phyloP scores from a whole-genome alignment of 2,797 vertebrate species.

The Danio kyathit region DNA sequence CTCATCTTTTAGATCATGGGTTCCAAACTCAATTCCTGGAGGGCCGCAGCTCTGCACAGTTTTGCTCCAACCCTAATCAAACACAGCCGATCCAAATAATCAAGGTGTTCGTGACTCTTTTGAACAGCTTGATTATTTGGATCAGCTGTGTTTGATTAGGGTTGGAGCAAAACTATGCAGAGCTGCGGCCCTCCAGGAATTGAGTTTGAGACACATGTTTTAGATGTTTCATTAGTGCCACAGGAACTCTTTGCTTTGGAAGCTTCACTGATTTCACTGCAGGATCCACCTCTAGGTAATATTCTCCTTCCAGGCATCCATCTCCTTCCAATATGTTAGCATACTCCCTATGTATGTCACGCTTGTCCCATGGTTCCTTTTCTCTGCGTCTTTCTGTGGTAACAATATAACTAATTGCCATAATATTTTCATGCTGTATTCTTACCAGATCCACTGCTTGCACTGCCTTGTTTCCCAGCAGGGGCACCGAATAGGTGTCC shows the following conservation, averaged over 20 bases:
- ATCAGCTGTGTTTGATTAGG: too few species aligned
- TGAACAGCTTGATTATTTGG: too few species aligned
- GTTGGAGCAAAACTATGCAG: too few species aligned
- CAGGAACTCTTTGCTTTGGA: constrained; percentile 27
- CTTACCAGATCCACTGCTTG: constrained; percentile 31
- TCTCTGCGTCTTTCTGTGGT: not conserved
- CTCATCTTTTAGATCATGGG: constrained; percentile 39
- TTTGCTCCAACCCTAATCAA: too few species aligned
- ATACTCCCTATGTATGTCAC: not conserved
- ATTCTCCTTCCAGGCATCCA: constrained; percentile 27
- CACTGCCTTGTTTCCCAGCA: constrained; percentile 32
- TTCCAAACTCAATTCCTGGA: too few species aligned
- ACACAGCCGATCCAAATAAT: too few species aligned
- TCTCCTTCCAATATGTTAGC: constrained; percentile 31
- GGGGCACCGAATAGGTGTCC: constrained; percentile 7
- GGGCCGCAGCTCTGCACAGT: too few species aligned
- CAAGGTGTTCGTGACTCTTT: too few species aligned
- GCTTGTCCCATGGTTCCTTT: not conserved
- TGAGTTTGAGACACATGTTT: too few species aligned
- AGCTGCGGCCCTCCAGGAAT: too few species aligned
- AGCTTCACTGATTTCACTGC: constrained; percentile 14
- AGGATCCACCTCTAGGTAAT: constrained; percentile 27
- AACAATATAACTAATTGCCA: constrained; percentile 28
- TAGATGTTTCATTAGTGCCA: constrained; percentile 29
- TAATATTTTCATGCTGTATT: constrained; percentile 36